A percentile compares a stretch with the other conserved stretches of the same genome.
phyloP scores from a whole-genome alignment of 2,113 vertebrate genomes.

The Oryctolagus cuniculus region mOryCun1.1 NC_091434.1:52995501-52996000 shows the following conservation, averaged over 20 bases:
- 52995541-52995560: slow-evolving; percentile 99
- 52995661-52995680: not conserved
- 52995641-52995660: slow-evolving; percentile 96
- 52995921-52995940: not conserved
- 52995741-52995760: not conserved
- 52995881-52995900: not conserved
- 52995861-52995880: not conserved
- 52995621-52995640: slow-evolving; percentile 95
- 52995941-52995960: not conserved
- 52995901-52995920: not conserved
- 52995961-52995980: not conserved
- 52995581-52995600: slow-evolving; percentile 96
- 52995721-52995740: too few species aligned
- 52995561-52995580: slow-evolving; percentile 98
- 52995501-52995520: slow-evolving; percentile 79
- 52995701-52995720: accelerated
- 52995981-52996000: not conserved
- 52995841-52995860: not conserved
- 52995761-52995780: not conserved
- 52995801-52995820: not conserved
- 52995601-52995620: slow-evolving; percentile 95
- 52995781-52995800: not conserved
- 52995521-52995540: slow-evolving; percentile 96
- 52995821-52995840: not conserved
- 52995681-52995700: not conserved